Evolutionary conservation across 2,797 vertebrate genomes (phyloP).

Genomic region (Gadopsis bispinosus): DNA sequence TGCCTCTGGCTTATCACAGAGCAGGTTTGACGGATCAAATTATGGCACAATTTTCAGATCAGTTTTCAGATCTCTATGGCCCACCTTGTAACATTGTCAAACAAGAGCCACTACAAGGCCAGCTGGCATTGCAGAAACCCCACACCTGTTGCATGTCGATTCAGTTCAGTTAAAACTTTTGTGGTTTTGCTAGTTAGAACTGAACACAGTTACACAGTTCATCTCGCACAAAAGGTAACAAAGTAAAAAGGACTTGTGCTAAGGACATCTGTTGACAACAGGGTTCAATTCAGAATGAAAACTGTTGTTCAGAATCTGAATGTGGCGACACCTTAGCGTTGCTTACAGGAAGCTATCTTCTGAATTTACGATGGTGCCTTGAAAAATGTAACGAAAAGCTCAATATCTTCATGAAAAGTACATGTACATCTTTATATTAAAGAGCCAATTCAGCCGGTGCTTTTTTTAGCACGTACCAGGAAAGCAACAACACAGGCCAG

Average conservation of each 20-base stretch:
- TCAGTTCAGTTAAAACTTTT: neutral
- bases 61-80: constrained; percentile 9
- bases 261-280: constrained; percentile 14
- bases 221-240: neutral
- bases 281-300: constrained; percentile 4
- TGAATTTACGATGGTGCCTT: neutral
- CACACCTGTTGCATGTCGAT: constrained; percentile 8
- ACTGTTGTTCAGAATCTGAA: neutral
- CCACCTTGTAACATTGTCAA: neutral
- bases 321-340: neutral
- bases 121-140: neutral
- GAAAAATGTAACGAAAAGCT: neutral
- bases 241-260: neutral
- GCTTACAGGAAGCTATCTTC: neutral
- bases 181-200: neutral
- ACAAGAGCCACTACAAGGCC: neutral
- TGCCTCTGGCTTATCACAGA: neutral
- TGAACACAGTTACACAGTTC: neutral
- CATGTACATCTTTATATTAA: constrained; percentile 14
- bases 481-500: constrained; percentile 31
- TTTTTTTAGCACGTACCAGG: constrained; percentile 6
- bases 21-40: constrained; percentile 10
- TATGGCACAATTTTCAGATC: neutral
- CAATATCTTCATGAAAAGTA: neutral
- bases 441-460: neutral